phyloP scores from a whole-genome alignment of 1,140 invertebrate species.

The Papilio aristodemus region DNA sequence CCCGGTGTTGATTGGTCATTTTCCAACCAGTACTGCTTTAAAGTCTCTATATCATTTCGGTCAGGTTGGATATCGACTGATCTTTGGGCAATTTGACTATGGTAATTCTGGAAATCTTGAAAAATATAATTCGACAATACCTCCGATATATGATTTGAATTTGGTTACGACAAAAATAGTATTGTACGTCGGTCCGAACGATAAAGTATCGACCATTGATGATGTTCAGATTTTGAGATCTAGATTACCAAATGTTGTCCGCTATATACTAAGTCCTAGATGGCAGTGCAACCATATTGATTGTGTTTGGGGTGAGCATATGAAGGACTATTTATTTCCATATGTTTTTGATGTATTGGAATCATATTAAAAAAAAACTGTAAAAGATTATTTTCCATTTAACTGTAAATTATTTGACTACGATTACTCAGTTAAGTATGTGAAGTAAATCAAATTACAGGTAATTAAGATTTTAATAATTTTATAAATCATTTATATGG shows the following conservation, averaged over 20 bases:
- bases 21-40: constrained; percentile 20
- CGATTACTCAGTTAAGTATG: background rate
- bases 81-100: constrained; percentile 28
- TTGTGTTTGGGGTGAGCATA: constrained; percentile 17
- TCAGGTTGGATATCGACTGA: constrained; percentile 22
- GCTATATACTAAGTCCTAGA: constrained; percentile 22
- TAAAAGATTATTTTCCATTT: background rate
- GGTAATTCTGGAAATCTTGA: constrained; percentile 19
- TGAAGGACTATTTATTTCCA: constrained; percentile 26
- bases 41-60: constrained; percentile 26
- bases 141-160: constrained; percentile 23
- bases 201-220: constrained; percentile 3
- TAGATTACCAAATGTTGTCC: constrained; percentile 20
- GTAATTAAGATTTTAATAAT: too few species aligned
- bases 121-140: constrained; percentile 16
- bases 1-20: background rate
- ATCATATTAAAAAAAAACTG: constrained; percentile 11
- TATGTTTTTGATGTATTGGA: constrained; percentile 30
- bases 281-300: constrained; percentile 24
- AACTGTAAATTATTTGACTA: background rate
- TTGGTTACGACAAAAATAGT: constrained; percentile 26
- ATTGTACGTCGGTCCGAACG: constrained; percentile 18
- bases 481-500: too few species aligned
- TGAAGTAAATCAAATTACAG: background rate
- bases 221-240: constrained; percentile 22